phyloP scores from a whole-genome alignment of 2,888 invertebrate species.

The Drosophila eohydei region DNA sequence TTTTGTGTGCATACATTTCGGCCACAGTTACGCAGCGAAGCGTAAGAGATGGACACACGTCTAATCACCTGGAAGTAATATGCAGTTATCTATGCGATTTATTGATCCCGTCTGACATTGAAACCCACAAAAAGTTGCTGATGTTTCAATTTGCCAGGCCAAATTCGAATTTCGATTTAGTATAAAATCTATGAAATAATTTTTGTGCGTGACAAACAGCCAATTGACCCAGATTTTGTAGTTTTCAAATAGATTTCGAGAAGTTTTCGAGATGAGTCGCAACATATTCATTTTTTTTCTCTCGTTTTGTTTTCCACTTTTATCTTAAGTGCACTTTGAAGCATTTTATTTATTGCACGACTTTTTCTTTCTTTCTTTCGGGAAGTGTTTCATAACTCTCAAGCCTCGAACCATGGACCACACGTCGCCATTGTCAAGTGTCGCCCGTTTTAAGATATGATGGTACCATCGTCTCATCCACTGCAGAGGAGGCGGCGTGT shows the following conservation, averaged over 20 bases:
- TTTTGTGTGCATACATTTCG: conserved; percentile 53
- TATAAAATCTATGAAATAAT: background rate
- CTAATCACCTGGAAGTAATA: conserved; percentile 80
- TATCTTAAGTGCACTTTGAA: conserved; percentile 80
- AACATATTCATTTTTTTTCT: conserved; percentile 5
- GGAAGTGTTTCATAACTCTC: conserved; percentile 62
- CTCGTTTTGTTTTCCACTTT: conserved; percentile 28
- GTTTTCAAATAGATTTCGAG: conserved; percentile 22
- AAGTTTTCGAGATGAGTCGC: conserved; percentile 20
- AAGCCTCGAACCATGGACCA: conserved; percentile 57
- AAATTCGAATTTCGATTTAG: conserved; percentile 4
- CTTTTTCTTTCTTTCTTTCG: conserved; percentile 52
- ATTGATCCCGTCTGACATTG: conserved; percentile 79
- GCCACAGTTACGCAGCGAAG: conserved; percentile 59
- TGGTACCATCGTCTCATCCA: conserved; percentile 54
- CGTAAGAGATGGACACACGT: conserved; percentile 72
- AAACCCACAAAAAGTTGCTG: conserved; percentile 40
- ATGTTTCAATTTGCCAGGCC: conserved; percentile 37
- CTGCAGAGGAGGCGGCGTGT: conserved; percentile 46
- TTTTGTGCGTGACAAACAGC: conserved; percentile 21
- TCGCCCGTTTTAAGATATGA: conserved; percentile 64
- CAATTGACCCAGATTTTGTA: conserved; percentile 51
- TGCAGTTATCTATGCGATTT: conserved; percentile 64
- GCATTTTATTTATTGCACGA: conserved; percentile 80
- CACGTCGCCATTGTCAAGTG: conserved; percentile 76